Percentiles rank a stretch among this genome's conserved stretches.
Evolutionary conservation across 2,113 vertebrate species (phyloP).

Genomic region (Bufo gargarizans): DNA sequence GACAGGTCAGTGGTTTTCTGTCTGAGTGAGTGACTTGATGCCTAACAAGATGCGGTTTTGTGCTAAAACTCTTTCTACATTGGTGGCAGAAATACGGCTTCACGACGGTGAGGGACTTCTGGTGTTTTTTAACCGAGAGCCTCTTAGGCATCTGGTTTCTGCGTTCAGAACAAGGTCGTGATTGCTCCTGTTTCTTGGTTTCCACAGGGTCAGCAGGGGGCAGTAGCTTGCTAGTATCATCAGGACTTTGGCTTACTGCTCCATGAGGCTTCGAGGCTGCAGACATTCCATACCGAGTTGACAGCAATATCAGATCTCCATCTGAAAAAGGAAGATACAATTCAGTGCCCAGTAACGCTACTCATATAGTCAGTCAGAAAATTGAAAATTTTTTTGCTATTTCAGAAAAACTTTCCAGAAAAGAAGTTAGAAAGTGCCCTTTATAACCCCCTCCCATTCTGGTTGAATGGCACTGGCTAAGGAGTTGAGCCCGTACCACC

Average conservation of each 20-base stretch:
- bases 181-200: constrained; percentile 18
- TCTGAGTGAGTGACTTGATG: constrained; percentile 66
- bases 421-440: too few relatives aligned
- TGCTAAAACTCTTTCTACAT: constrained; percentile 60
- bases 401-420: not conserved
- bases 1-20: constrained; percentile 65
- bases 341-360: not conserved
- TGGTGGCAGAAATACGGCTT: constrained; percentile 60
- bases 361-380: not conserved
- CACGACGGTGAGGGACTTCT: constrained; percentile 16
- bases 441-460: too few relatives aligned
- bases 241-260: not conserved
- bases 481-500: too few relatives aligned
- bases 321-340: not conserved
- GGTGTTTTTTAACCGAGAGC: not conserved
- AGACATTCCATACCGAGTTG: not conserved
- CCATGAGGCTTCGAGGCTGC: too few relatives aligned
- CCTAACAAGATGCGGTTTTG: constrained; percentile 62
- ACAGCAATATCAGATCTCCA: too few relatives aligned
- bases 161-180: not conserved
- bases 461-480: too few relatives aligned
- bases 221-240: too few relatives aligned
- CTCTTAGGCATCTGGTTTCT: constrained; percentile 42
- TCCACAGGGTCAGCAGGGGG: constrained; percentile 62
- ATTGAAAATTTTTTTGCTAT: not conserved